These are phyloP conservation scores for Megalops atlanticus DNA, from an alignment of 2,113 vertebrate genomes.

Conservation along the genomic window DNA sequence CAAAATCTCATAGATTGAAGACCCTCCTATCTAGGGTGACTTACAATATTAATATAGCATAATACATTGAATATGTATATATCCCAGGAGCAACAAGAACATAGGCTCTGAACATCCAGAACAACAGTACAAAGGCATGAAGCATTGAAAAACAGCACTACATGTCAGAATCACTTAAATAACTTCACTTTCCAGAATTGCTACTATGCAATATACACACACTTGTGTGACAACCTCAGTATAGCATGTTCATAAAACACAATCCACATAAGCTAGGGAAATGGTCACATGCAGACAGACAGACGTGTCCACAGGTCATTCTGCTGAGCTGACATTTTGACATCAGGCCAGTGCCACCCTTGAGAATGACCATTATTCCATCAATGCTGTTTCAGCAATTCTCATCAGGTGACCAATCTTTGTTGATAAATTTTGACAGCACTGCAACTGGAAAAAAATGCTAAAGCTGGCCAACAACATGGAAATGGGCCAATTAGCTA, in stretches of 20 bases:
- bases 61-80: no score
- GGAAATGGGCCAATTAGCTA: conserved; percentile 67
- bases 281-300: neutral
- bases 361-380: conserved; percentile 32
- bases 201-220: no score
- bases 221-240: neutral
- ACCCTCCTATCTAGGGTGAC: no score
- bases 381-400: conserved; percentile 38
- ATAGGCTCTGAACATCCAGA: no score
- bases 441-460: conserved; percentile 50
- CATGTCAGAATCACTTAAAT: no score
- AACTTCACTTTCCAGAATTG: no score
- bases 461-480: conserved; percentile 39
- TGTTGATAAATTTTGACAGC: conserved; percentile 53
- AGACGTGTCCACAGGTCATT: neutral
- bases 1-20: no score
- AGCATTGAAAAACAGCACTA: no score
- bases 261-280: neutral
- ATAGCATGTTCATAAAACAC: neutral
- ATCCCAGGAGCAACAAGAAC: no score
- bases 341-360: neutral
- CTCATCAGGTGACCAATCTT: conserved; percentile 35
- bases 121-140: no score
- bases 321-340: neutral
- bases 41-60: no score